A percentile compares a stretch with the other conserved stretches of the same genome.
phyloP scores from a whole-genome alignment of 64 coral and sea anemone genomes.

The Platygyra sinensis region DNA sequence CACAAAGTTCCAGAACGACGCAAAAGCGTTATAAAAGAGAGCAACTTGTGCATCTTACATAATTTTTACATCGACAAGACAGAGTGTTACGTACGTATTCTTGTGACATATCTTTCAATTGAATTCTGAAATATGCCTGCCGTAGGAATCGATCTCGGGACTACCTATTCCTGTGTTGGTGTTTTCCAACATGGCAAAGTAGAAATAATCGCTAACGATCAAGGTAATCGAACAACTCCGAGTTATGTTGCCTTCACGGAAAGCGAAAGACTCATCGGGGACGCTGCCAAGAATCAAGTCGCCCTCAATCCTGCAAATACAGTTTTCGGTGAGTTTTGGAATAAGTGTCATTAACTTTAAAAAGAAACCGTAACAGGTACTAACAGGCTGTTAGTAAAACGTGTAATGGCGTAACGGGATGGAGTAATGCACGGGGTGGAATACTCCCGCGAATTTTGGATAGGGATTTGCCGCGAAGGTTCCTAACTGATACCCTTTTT shows the following conservation, averaged over 20 bases:
- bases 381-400: no score
- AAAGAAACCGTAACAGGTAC: no score
- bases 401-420: no score
- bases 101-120: neutral
- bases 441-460: no score
- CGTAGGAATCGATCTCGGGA: slow-evolving; percentile 88
- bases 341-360: neutral
- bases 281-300: slow-evolving; percentile 85
- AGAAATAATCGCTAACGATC: slow-evolving; percentile 89
- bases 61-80: neutral
- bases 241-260: slow-evolving; percentile 85
- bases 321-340: slow-evolving; percentile 61
- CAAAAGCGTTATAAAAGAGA: neutral
- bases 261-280: slow-evolving; percentile 72
- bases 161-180: slow-evolving; percentile 83
- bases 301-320: slow-evolving; percentile 77
- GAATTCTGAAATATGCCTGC: slow-evolving; percentile 25
- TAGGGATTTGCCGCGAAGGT: no score
- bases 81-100: neutral
- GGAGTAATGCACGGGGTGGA: no score
- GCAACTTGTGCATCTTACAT: neutral
- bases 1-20: slow-evolving; percentile 27
- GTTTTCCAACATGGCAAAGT: slow-evolving; percentile 84
- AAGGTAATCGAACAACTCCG: slow-evolving; percentile 79
- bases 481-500: no score